A percentile compares a stretch with the other conserved stretches of the same genome.
phyloP scores from a whole-genome alignment of 2,113 vertebrate genomes.

The Otis tarda region DNA sequence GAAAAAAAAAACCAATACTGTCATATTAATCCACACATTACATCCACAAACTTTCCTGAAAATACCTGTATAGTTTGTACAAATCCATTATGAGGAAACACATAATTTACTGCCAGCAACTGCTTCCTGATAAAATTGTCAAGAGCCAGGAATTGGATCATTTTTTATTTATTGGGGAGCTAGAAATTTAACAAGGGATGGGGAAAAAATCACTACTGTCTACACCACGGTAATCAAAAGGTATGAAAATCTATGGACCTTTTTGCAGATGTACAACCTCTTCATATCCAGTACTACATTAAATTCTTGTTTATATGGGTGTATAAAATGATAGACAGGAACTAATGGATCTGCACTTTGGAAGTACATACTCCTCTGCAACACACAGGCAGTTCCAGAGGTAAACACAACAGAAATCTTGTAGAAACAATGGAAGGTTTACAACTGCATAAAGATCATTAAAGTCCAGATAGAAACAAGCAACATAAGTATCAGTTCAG shows the following conservation, averaged over 20 bases:
- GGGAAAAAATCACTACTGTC: background rate
- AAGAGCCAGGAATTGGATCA: background rate
- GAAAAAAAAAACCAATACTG: background rate
- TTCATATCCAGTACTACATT: background rate
- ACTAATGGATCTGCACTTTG: background rate
- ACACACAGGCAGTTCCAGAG: background rate
- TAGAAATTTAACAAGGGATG: background rate
- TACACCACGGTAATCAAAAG: background rate
- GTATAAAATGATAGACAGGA: background rate
- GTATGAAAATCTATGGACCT: background rate
- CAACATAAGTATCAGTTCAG: background rate
- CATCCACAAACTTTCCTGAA: background rate
- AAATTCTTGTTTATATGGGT: background rate
- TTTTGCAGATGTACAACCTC: background rate
- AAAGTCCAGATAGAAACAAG: background rate
- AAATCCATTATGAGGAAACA: background rate
- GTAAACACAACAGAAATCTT: background rate
- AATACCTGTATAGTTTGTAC: background rate
- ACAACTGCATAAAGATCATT: background rate
- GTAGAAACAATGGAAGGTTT: background rate
- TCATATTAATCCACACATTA: background rate
- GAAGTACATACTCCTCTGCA: background rate
- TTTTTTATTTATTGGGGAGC: background rate
- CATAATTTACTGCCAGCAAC: background rate
- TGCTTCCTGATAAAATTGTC: background rate